Evolutionary conservation across 1,140 invertebrate species (phyloP).

Genomic region (Zaprionus nigranus): DNA sequence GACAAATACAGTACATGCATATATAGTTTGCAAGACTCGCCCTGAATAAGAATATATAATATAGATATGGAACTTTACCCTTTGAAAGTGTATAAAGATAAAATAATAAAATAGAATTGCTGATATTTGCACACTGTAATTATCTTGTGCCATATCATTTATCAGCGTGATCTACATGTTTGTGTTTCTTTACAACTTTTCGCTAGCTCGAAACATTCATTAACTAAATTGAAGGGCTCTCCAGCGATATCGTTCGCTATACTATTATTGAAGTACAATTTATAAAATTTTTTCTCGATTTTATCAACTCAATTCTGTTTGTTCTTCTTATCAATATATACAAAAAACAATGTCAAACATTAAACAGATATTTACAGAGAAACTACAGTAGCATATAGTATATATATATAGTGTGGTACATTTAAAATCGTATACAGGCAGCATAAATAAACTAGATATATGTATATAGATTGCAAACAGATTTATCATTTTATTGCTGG

Average conservation of each 20-base stretch:
- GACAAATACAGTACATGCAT: too few relatives aligned
- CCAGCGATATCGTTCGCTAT: background rate
- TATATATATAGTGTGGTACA: background rate
- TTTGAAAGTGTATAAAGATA: too few relatives aligned
- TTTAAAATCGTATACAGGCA: slow-evolving; percentile 2
- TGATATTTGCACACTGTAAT: background rate
- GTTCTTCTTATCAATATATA: background rate
- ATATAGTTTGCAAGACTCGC: too few relatives aligned
- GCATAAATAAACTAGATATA: background rate
- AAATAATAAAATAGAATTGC: background rate
- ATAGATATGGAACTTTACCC: background rate
- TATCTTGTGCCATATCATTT: background rate
- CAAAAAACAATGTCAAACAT: background rate
- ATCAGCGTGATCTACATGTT: background rate
- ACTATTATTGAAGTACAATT: background rate
- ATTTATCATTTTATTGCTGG: background rate
- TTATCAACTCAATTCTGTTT: background rate
- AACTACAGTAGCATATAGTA: too few relatives aligned
- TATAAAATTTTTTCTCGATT: background rate
- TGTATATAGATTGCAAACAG: background rate
- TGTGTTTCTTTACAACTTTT: background rate
- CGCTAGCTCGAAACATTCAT: background rate
- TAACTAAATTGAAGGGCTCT: background rate
- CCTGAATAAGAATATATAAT: too few relatives aligned
- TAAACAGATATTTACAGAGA: too few relatives aligned